Conservation (phyloP, 37 sponge, comb jelly and placozoan genomes). For the Cladorhizidae sp. region DNA sequence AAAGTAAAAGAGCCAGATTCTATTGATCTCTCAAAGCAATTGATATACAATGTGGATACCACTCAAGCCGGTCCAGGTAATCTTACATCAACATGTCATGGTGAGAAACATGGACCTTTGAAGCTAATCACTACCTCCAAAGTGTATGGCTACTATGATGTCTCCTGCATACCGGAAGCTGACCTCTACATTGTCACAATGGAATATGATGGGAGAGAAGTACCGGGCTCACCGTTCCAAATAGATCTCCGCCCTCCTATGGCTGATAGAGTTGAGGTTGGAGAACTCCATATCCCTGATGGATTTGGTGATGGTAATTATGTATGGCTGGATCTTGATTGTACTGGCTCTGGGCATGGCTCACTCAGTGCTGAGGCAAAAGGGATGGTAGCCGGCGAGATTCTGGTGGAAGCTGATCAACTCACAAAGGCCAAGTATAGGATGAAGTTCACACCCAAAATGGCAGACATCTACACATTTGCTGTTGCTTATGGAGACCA, state of each 20-base stretch:
- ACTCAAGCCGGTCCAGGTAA: conserved; percentile 66
- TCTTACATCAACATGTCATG: conserved; percentile 47
- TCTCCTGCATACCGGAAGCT: conserved; percentile 44
- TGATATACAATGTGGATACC: conserved; percentile 48
- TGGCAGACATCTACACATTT: conserved; percentile 53
- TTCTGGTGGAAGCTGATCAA: conserved; percentile 26
- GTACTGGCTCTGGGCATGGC: conserved; percentile 49
- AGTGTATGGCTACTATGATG: conserved; percentile 6
- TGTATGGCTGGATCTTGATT: conserved; percentile 39
- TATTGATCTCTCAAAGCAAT: conserved; percentile 17
- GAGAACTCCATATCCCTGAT: conserved; percentile 51
- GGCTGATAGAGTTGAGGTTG: conserved; percentile 38
- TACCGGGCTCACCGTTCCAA: conserved; percentile 70
- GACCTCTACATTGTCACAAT: conserved; percentile 56
- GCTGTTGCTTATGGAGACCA: conserved; percentile 35
- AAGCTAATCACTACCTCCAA: conserved; percentile 23
- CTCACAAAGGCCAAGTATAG: conserved; percentile 1
- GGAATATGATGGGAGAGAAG: conserved; percentile 47
- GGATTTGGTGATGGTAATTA: conserved; percentile 33
- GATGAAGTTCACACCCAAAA: conserved; percentile 44
- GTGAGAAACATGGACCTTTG: conserved; percentile 58
- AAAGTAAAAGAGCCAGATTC: conserved; percentile 42
- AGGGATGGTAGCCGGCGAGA: conserved; percentile 20
- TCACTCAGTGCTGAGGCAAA: conserved; percentile 15
- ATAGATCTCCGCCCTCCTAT: conserved; percentile 51